phyloP scores from a whole-genome alignment of 23 tunicate genomes.

The Botrylloides violaceus region DNA sequence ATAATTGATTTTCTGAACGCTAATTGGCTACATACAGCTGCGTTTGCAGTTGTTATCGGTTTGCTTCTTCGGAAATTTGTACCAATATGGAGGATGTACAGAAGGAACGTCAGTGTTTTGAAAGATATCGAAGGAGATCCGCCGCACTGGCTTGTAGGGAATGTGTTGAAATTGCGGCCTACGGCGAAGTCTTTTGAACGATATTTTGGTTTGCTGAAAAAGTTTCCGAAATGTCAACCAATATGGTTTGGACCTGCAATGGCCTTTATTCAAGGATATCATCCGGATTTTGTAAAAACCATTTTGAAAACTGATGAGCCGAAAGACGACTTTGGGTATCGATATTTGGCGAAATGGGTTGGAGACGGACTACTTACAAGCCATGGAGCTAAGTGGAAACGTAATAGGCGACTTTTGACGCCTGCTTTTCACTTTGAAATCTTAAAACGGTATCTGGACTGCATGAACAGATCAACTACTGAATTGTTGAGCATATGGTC shows the following conservation, averaged over 20 bases:
- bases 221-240: constrained; percentile 15
- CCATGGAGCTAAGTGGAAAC: constrained; percentile 54
- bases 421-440: constrained; percentile 58
- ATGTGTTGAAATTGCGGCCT: constrained; percentile 10
- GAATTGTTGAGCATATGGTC: constrained; percentile 1
- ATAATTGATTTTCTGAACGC: too few relatives aligned
- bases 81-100: too few relatives aligned
- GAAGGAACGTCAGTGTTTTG: background rate
- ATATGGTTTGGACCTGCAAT: constrained; percentile 32
- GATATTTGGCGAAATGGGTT: constrained; percentile 36
- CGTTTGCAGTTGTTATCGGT: too few relatives aligned
- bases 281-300: constrained; percentile 11
- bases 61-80: too few relatives aligned
- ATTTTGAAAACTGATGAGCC: constrained; percentile 35
- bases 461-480: background rate
- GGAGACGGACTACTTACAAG: constrained; percentile 61
- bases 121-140: constrained; percentile 3
- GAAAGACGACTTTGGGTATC: constrained; percentile 25
- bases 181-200: constrained; percentile 3
- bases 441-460: background rate
- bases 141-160: constrained; percentile 52
- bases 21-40: too few relatives aligned
- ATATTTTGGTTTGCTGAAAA: background rate
- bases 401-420: constrained; percentile 44
- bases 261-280: background rate